Percentiles rank a stretch among this genome's conserved stretches.
These are phyloP conservation scores for Channallabes apus DNA, from an alignment of 2,797 vertebrate genomes.

Conservation along the genomic window DNA sequence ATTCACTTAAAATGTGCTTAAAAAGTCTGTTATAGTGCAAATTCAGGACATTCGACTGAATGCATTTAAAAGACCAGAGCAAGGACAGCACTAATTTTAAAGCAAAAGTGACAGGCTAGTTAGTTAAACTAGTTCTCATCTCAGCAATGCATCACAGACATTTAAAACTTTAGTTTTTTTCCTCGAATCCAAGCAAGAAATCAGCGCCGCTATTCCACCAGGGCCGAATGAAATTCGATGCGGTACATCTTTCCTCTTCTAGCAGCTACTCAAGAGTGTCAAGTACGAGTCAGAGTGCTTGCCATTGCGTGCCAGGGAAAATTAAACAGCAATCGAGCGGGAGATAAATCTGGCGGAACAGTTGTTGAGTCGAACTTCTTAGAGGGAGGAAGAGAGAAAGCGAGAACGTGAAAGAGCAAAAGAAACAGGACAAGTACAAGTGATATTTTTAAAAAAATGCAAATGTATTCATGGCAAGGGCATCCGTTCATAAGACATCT, in stretches of 20 bases:
- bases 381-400: not conserved
- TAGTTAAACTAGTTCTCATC: not conserved
- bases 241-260: not conserved
- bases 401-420: not conserved
- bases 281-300: conserved; percentile 3
- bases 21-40: not conserved
- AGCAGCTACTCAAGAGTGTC: conserved; percentile 23
- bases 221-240: not conserved
- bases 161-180: not conserved
- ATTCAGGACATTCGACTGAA: not conserved
- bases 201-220: not conserved
- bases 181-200: not conserved
- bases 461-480: conserved; percentile 4
- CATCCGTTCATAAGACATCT: not conserved
- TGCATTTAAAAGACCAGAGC: not conserved
- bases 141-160: not conserved
- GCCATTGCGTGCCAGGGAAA: conserved; percentile 19
- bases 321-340: conserved; percentile 16
- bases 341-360: conserved; percentile 20
- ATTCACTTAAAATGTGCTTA: not conserved
- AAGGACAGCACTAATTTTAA: not conserved
- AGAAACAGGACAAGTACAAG: not conserved
- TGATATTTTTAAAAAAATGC: not conserved
- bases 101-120: not conserved
- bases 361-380: not conserved